A percentile compares a stretch with the other conserved stretches of the same genome.
phyloP scores from a whole-genome alignment of 2,888 invertebrate species.

The Caenorhabditis sp. region DNA sequence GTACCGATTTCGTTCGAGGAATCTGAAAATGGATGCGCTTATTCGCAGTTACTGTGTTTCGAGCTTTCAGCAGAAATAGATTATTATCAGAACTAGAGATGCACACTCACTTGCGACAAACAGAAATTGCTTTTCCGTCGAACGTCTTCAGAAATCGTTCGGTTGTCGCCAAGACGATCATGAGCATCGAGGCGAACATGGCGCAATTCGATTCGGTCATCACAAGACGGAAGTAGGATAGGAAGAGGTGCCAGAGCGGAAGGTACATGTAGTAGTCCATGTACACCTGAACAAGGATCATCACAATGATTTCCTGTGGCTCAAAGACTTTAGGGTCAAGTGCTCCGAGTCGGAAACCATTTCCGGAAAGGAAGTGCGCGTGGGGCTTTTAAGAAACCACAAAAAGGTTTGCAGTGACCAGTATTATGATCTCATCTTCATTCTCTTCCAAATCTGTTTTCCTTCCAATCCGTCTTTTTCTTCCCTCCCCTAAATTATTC shows the following conservation, averaged over 20 bases:
- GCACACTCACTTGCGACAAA: slow-evolving; percentile 59
- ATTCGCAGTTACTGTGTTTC: too few relatives aligned
- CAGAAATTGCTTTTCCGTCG: slow-evolving; percentile 60
- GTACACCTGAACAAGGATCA: slow-evolving; percentile 66
- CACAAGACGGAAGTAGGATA: slow-evolving; percentile 70
- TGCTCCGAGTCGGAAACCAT: too few relatives aligned
- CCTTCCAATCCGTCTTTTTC: too few relatives aligned
- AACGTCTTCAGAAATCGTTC: slow-evolving; percentile 75
- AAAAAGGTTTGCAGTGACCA: too few relatives aligned
- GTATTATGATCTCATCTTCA: too few relatives aligned
- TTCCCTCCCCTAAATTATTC: too few relatives aligned
- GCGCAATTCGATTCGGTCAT: slow-evolving; percentile 69
- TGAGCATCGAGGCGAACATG: slow-evolving; percentile 77
- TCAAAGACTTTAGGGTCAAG: too few relatives aligned
- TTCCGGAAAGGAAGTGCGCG: too few relatives aligned
- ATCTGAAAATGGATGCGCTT: slow-evolving; percentile 64
- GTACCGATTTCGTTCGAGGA: slow-evolving; percentile 73
- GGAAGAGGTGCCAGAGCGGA: slow-evolving; percentile 74
- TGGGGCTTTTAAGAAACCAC: too few relatives aligned
- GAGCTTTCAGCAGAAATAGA: too few relatives aligned
- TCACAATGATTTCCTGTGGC: not conserved
- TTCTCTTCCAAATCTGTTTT: too few relatives aligned
- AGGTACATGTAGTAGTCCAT: slow-evolving; percentile 75
- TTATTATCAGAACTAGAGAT: not conserved
- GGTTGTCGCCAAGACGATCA: slow-evolving; percentile 76